Evolutionary conservation across 2,797 vertebrate genomes (phyloP).

Genomic region (Rhynchonycteris naso): DNA sequence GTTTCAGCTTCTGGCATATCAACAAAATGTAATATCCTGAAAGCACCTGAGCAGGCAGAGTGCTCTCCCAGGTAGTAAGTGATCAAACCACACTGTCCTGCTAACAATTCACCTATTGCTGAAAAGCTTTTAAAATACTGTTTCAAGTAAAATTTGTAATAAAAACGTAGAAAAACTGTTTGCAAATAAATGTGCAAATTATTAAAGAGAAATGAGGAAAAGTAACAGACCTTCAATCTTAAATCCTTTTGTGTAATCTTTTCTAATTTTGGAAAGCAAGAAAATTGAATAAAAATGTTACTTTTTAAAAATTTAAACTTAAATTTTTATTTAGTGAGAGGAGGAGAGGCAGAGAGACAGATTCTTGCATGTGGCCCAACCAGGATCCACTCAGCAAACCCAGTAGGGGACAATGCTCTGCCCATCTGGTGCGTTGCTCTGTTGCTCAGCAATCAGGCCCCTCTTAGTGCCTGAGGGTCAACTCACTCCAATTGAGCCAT

Average conservation of each 20-base stretch:
- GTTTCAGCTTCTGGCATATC: slow-evolving; percentile 19
- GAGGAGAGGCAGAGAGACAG: too few relatives aligned
- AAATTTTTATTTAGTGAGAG: too few relatives aligned
- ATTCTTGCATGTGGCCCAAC: too few relatives aligned
- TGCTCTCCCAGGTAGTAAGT: background rate
- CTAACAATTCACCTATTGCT: slow-evolving; percentile 3
- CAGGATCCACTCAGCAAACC: too few relatives aligned
- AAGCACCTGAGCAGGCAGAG: background rate
- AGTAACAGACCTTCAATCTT: background rate
- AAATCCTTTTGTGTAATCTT: background rate
- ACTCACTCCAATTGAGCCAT: too few relatives aligned
- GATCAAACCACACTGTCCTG: background rate
- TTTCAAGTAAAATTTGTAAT: slow-evolving; percentile 56
- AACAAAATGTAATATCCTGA: slow-evolving; percentile 8
- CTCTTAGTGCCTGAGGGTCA: too few relatives aligned
- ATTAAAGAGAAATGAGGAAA: slow-evolving; percentile 48
- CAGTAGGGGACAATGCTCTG: too few relatives aligned
- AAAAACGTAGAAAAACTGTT: background rate
- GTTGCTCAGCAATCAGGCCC: too few relatives aligned
- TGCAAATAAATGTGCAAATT: slow-evolving; percentile 22
- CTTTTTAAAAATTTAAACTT: background rate
- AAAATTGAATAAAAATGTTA: background rate
- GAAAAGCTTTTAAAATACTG: slow-evolving; percentile 38
- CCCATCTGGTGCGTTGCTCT: too few relatives aligned
- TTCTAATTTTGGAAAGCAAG: slow-evolving; percentile 8